phyloP scores from a whole-genome alignment of 1,140 invertebrate species.

The Globodera ellingtonae region DNA sequence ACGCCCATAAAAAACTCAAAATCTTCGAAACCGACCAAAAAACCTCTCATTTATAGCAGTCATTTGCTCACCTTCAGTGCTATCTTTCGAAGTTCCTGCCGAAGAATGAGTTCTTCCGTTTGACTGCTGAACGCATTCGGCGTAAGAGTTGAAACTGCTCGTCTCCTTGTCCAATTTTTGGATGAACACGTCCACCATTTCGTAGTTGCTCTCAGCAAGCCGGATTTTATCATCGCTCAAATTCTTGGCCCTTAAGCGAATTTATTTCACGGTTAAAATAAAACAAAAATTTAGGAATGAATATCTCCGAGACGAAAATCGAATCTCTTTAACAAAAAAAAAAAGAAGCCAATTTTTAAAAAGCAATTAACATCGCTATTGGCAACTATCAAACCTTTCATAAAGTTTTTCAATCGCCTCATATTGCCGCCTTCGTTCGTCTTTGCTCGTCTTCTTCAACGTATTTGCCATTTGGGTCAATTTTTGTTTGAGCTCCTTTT shows the following conservation, averaged over 20 bases:
- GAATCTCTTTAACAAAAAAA: too few relatives aligned
- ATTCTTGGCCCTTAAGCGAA: slow-evolving; percentile 4
- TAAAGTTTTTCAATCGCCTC: slow-evolving; percentile 9
- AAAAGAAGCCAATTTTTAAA: neutral
- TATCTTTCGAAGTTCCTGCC: neutral
- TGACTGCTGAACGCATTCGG: slow-evolving; percentile 11
- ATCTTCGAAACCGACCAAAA: neutral
- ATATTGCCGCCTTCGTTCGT: slow-evolving; percentile 21
- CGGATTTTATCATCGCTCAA: slow-evolving; percentile 33
- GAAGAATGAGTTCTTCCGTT: neutral
- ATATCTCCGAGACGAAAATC: too few relatives aligned
- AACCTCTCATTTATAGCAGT: neutral
- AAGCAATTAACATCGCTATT: too few relatives aligned
- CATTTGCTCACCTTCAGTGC: neutral
- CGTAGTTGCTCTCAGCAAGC: slow-evolving; percentile 30
- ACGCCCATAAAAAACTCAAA: neutral
- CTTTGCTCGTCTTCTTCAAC: slow-evolving; percentile 16
- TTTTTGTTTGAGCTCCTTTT: slow-evolving; percentile 22
- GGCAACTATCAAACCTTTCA: neutral
- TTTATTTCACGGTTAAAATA: neutral
- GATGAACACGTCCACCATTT: slow-evolving; percentile 35
- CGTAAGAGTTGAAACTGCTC: slow-evolving; percentile 18
- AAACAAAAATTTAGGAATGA: neutral
- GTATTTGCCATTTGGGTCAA: slow-evolving; percentile 8
- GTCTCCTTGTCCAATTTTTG: slow-evolving; percentile 40